Base-by-base conservation (phyloP, 2,113 vertebrate genomes). In the Chinchilla lanigera region DNA sequence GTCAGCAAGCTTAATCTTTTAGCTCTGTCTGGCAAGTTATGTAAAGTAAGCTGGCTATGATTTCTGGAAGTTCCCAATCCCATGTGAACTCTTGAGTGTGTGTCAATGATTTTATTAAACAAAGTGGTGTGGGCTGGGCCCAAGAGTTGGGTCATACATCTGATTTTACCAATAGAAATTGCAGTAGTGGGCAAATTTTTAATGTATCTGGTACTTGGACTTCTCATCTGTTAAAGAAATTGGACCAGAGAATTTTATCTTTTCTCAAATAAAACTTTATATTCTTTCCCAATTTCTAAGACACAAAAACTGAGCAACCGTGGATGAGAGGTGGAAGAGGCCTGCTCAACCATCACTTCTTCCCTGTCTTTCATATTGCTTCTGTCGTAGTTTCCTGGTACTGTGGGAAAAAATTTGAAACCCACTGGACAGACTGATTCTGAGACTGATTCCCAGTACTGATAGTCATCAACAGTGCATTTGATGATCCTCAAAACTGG, bases 181-280 rank as follows among this genome's bases (percentile, higher is more conserved):
- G 28, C 24, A 28, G n/a, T 8, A 41, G 56, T 26, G 20, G 20
- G 3, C 14, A 80, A 69, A 54, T 0, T 63, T 10, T 22, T 91
- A 67, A 65, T 38, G 52, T 65, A 5, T 61, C 12, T 69, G 41
- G 3, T 63, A 28, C 16, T 96, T 67, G 77, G n/a, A 81, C 60
- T 89, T 86, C n/a, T 82, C 33, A 63, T 20, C 35, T 63, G 14
- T 71, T 69, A 71, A 77, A 50, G 60, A 30, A 92, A 9, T 78
- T 61, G 26, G n/a, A 50, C 7, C 41, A 90, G 71, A 91, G 2
- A 86, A 90, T 88, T 94, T 83, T 81, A 85, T 87, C 89, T 75
- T 82, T 77, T 78, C 24, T 56, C 58, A 89, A 91, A 89, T 88
- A 20, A 83, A 91, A 83, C 56, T 88, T 75, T 75, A 83, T 16